These are phyloP conservation scores for Danaus plexippus DNA, from an alignment of 1,140 invertebrate genomes.

Conservation along the genomic window DNA sequence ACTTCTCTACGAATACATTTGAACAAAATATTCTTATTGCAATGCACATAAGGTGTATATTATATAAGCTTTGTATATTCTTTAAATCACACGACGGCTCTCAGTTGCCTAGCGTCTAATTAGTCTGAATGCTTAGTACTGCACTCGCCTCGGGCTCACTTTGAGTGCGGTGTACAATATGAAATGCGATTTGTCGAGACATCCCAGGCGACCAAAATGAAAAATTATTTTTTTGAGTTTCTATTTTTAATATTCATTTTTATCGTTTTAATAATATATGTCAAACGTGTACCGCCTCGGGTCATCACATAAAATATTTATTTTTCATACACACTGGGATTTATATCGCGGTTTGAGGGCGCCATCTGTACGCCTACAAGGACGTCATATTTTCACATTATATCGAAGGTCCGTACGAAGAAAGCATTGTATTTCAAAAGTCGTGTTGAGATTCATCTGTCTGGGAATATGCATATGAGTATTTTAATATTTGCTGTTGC, in stretches of 20 bases:
- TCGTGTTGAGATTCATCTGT: constrained; percentile 67
- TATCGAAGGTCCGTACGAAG: constrained; percentile 33
- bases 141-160: constrained; percentile 48
- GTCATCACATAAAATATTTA: constrained; percentile 27
- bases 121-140: constrained; percentile 67
- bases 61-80: constrained; percentile 18
- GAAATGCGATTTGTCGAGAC: constrained; percentile 55
- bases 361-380: constrained; percentile 54
- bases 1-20: constrained; percentile 23
- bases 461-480: constrained; percentile 50
- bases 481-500: constrained; percentile 51
- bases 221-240: constrained; percentile 28
- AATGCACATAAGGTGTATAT: constrained; percentile 27
- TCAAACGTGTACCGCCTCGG: constrained; percentile 23
- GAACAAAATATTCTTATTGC: constrained; percentile 20
- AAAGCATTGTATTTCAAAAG: constrained; percentile 61
- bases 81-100: constrained; percentile 33
- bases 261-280: constrained; percentile 19
- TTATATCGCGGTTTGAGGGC: constrained; percentile 39
- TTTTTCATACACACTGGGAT: constrained; percentile 32
- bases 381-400: constrained; percentile 49
- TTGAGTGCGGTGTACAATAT: constrained; percentile 48
- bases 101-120: constrained; percentile 67
- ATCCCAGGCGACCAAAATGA: constrained; percentile 24
- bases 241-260: constrained; percentile 20